Base-by-base conservation (phyloP, 2,888 invertebrate genomes). In the Clunio marinus region DNA sequence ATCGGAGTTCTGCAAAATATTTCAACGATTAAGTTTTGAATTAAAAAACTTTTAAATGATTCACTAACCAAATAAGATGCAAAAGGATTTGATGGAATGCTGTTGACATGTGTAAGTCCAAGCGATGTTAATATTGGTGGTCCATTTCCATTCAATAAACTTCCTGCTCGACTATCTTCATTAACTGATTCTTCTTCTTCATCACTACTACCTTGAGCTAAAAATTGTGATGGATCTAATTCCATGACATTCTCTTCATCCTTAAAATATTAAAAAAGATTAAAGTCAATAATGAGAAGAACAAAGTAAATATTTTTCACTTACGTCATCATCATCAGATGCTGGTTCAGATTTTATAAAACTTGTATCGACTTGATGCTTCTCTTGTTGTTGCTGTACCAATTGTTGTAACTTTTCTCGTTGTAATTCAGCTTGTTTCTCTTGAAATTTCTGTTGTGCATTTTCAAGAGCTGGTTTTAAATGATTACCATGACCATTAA, bases 221-320 rank as follows among this genome's bases (percentile, higher is more conserved):
- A 74, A 73, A 78, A 79, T 71, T 79, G 74, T 46, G 75, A 76
- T 28, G 79, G 78, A 74, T 79, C 79, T 59, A 79, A 74, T 69
- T 77, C 77, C 70, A 78, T 76, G 28, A 70, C 62, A 65, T 68
- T 68, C 45, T 63, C 59, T 25, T n/a, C 59, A 22, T 65, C 68
- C 41, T 68, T 35, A 46, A 25, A 41, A n/a, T n/a, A n/a, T n/a
- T 7, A 65, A 17, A 28, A 2, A 27, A 51, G 20, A 51, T 25
- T 45, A 7, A 41, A 41, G 8, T 41, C 20, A 41, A 41, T 24
- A 37, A 25, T n/a, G 22, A 46, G 35, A 5, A 13, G 35, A 32
- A 32, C 35, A 13, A 37, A 37, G 22, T 10, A 51, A 17, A 7
- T 20, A 46, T 46, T 17, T 15, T 46, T 15, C 15, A 41, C 62